A percentile compares a stretch with the other conserved stretches of the same genome.
Conservation (phyloP, 53 echinoderm and acorn worm species). For the Echinometra lucunter region DNA sequence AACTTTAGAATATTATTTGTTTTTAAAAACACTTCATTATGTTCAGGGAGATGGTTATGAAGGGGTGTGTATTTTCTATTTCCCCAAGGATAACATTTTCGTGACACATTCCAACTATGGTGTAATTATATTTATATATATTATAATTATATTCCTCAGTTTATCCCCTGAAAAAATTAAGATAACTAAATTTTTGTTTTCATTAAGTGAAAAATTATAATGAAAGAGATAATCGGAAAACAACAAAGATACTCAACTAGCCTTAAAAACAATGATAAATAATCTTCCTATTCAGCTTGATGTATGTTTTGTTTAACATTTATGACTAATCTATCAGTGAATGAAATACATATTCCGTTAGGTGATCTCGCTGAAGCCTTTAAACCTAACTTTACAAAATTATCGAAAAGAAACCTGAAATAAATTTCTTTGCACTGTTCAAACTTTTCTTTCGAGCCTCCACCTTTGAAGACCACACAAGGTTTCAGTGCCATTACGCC, state of each 20-base stretch:
- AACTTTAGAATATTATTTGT: not conserved
- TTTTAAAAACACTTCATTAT: conserved; percentile 51
- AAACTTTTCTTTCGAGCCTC: not conserved
- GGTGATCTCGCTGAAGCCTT: too few species aligned
- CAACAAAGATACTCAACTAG: not conserved
- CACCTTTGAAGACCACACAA: not conserved
- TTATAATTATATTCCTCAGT: not conserved
- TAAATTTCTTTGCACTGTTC: not conserved
- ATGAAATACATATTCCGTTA: too few species aligned
- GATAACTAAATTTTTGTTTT: not conserved
- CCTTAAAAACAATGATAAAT: not conserved
- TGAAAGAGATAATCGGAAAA: not conserved
- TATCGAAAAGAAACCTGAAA: not conserved
- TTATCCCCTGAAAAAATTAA: not conserved
- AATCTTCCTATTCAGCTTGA: too few species aligned
- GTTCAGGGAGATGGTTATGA: conserved; percentile 65
- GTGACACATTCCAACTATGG: too few species aligned
- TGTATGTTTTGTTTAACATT: too few species aligned
- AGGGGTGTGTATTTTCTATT: conserved; percentile 25
- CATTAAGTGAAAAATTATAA: not conserved
- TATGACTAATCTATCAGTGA: too few species aligned
- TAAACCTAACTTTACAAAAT: too few species aligned
- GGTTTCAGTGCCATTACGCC: not conserved
- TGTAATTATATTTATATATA: not conserved
- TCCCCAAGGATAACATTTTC: not conserved